Evolutionary conservation across 2,888 invertebrate genomes (phyloP).

Genomic region (Eudasyphora cyanicolor): DNA sequence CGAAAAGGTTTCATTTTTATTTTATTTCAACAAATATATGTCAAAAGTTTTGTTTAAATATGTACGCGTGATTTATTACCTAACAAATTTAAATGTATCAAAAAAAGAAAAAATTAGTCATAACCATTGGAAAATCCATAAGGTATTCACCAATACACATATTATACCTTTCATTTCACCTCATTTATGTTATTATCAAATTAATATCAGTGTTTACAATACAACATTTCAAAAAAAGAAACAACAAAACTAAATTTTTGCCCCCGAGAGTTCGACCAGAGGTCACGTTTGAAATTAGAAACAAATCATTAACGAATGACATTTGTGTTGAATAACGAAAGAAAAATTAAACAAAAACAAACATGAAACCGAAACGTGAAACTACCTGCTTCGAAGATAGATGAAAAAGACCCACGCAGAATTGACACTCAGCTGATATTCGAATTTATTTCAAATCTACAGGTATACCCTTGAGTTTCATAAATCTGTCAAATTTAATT

Average conservation of each 20-base stretch:
- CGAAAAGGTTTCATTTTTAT: no score
- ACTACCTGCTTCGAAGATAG: background rate
- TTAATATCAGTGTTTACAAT: background rate
- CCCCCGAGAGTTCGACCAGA: background rate
- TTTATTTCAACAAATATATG: no score
- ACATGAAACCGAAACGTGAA: background rate
- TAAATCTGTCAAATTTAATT: slow-evolving; percentile 8
- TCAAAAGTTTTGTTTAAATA: no score
- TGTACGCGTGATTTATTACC: background rate
- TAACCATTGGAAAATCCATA: background rate
- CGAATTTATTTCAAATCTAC: no score
- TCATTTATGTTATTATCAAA: background rate
- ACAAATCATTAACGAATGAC: background rate
- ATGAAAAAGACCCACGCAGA: no score
- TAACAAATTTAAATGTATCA: background rate
- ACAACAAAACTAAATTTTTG: background rate
- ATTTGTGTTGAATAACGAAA: background rate
- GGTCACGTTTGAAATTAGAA: background rate
- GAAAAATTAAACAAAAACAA: background rate
- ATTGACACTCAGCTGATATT: no score
- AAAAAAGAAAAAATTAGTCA: background rate
- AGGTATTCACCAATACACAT: background rate
- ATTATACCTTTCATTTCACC: background rate
- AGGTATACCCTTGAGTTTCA: no score
- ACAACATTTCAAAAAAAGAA: background rate